These are phyloP conservation scores for human (Homo sapiens) DNA, from an alignment of 2,113 vertebrate species.

Conservation along the genomic window GRCh38 chr1:220690501-220691000, in stretches of 20 bases:
- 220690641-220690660: conserved; percentile 66
- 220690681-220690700: conserved; percentile 81
- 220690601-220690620: conserved; percentile 72
- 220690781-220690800: fast-evolving
- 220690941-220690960: not conserved
- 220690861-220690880: not conserved
- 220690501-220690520: conserved; percentile 59
- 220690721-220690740: not conserved
- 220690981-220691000: not conserved
- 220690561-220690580: not conserved
- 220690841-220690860: not conserved
- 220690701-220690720: conserved; percentile 84
- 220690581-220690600: not conserved
- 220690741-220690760: not conserved
- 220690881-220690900: fast-evolving
- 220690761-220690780: fast-evolving
- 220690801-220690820: not conserved
- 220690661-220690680: conserved; percentile 58
- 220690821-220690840: not conserved
- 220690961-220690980: not conserved
- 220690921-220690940: too few species aligned
- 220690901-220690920: not conserved
- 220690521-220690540: conserved; percentile 15
- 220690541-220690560: not conserved
- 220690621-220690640: conserved; percentile 82